Evolutionary conservation across 2,113 vertebrate species (phyloP), one percentile per base, ranked within the genome.

Genomic region (Centropristis striata): DNA sequence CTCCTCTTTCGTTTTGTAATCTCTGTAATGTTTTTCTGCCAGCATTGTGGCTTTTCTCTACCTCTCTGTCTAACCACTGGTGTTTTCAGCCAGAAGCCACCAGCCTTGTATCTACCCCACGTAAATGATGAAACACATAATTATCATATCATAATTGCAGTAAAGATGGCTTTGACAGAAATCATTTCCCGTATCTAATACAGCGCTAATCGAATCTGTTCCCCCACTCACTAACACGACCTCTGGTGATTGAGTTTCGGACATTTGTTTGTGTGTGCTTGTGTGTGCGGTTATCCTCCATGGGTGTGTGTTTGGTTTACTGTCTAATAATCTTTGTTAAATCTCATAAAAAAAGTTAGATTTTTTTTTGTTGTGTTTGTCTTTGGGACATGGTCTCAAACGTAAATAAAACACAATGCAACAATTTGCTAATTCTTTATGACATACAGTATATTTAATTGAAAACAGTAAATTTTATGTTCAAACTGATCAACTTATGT

Each of bases 161-260:
- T 97, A 97, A 98, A 99, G 97, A 99, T 98, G 97, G 97, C 97
- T 98, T 98, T 99, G 98, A 98, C 98, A 98, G 98, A 98, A 99
- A 98, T 97, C 96, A 97, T 98, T 99, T 98, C 96, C 97, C 96
- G 97, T 97, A 97, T 98, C 98, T 98, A 99, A 98, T 98, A 97
- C 97, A 95, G 95, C 96, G 94, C 96, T 98, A 99, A 99, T 99
- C 97, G 94, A 97, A 98, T 99, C 97, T 97, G 97, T 98, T 98
- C 97, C 96, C 84, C 96, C 96, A 96, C 96, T 97, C 96, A 95
- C 95, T 97, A 96, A 98, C 97, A 97, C 95, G 95, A 97, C 97
- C 97, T 95, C 96, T 96, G 93, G 93, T 98, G 97, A 98, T 98
- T 97, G 96, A 97, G 97, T 97, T 98, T 97, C 93, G 96, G 96